Evolutionary conservation across 2,113 vertebrate genomes (phyloP).

Genomic region (Strix uralensis): DNA sequence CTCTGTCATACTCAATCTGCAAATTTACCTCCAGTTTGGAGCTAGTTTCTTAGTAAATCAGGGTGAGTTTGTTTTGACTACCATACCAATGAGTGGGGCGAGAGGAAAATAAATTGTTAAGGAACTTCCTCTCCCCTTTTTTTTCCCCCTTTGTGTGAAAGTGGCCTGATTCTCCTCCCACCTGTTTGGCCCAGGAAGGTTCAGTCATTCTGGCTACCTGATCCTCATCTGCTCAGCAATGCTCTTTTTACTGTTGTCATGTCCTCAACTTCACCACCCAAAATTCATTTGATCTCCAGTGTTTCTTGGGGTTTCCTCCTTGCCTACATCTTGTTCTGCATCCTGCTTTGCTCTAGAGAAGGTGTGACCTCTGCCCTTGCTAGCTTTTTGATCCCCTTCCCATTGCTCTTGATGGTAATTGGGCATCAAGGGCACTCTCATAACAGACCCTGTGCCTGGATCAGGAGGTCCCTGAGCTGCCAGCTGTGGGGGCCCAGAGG

Average conservation of each 20-base stretch:
- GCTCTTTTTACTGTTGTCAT: neutral
- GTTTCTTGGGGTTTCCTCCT: neutral
- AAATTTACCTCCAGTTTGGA: neutral
- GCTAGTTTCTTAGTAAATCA: neutral
- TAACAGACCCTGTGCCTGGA: too few relatives aligned
- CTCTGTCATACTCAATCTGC: neutral
- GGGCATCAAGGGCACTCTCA: accelerated
- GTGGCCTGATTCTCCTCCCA: neutral
- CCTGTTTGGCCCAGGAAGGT: neutral
- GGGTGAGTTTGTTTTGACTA: neutral
- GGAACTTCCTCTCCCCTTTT: neutral
- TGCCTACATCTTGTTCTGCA: neutral
- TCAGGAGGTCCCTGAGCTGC: neutral
- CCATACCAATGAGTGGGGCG: neutral
- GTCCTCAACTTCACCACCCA: neutral
- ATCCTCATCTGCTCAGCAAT: neutral
- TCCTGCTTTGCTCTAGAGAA: neutral
- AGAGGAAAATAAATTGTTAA: neutral
- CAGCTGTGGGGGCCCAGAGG: neutral
- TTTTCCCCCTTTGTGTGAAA: neutral
- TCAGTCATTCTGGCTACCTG: neutral
- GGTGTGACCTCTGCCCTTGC: neutral
- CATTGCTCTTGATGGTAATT: neutral
- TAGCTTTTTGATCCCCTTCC: neutral
- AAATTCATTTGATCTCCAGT: accelerated